Percentiles rank a stretch among this genome's conserved stretches.
Evolutionary conservation across 2,888 invertebrate genomes (phyloP).

Genomic region (Parnassius smintheus): DNA sequence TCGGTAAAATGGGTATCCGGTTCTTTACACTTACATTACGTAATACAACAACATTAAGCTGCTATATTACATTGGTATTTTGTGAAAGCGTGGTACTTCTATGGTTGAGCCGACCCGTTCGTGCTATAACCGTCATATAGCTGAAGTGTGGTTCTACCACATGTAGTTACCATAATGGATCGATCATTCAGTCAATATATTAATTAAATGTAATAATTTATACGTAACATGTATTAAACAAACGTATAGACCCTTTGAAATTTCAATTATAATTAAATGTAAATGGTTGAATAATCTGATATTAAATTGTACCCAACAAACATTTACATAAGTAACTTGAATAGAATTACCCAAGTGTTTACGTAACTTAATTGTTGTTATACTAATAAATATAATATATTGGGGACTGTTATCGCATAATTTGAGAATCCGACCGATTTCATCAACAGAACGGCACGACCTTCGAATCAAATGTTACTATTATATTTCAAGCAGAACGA

Average conservation of each 20-base stretch:
- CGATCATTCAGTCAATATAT: too few species aligned
- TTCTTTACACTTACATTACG: too few species aligned
- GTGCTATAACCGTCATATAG: too few species aligned
- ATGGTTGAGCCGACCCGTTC: too few species aligned
- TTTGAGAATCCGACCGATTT: slow-evolving; percentile 13
- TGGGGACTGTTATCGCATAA: slow-evolving; percentile 13
- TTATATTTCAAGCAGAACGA: slow-evolving; percentile 33
- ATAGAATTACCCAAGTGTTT: slow-evolving; percentile 13
- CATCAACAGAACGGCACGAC: slow-evolving; percentile 13
- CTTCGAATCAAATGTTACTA: slow-evolving; percentile 35
- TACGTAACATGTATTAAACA: too few species aligned
- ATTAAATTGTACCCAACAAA: slow-evolving; percentile 19
- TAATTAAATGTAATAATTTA: too few species aligned
- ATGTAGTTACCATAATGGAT: too few species aligned
- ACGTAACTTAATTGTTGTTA: slow-evolving; percentile 20
- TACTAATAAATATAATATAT: slow-evolving; percentile 16
- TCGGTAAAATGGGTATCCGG: too few species aligned
- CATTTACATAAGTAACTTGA: slow-evolving; percentile 23
- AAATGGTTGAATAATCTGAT: slow-evolving; percentile 18
- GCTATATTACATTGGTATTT: too few species aligned
- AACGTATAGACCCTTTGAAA: background rate
- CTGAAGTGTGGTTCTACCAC: too few species aligned
- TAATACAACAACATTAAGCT: too few species aligned
- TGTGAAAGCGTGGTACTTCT: too few species aligned
- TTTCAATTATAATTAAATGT: slow-evolving; percentile 15